These are phyloP conservation scores for Bufo gargarizans DNA, from an alignment of 2,113 vertebrate genomes.

Conservation along the genomic window DNA sequence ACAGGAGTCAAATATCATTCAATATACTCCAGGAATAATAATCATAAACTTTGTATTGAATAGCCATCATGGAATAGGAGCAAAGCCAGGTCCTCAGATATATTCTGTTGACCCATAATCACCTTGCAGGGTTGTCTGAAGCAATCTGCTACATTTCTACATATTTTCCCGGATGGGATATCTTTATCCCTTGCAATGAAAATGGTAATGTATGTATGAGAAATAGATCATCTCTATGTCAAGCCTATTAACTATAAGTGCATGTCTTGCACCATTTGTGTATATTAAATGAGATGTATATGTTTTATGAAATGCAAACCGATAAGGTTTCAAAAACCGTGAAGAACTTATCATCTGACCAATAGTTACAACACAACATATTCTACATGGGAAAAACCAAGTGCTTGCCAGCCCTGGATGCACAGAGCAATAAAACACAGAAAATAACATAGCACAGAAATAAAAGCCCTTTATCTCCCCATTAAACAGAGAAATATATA, in stretches of 20 bases:
- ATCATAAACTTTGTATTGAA: conserved; percentile 53
- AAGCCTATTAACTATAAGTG: conserved; percentile 20
- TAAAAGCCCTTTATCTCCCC: too few relatives aligned
- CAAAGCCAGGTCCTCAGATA: conserved; percentile 8
- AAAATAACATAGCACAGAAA: too few relatives aligned
- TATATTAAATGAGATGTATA: background rate
- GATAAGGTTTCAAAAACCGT: background rate
- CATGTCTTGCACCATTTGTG: background rate
- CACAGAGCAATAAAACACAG: too few relatives aligned
- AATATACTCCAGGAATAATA: conserved; percentile 44
- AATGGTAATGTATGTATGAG: conserved; percentile 23
- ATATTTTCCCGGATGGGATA: background rate
- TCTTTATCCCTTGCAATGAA: conserved; percentile 32
- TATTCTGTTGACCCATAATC: conserved; percentile 29
- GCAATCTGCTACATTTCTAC: background rate
- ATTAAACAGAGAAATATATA: too few relatives aligned
- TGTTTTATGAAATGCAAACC: background rate
- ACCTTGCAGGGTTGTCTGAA: conserved; percentile 22
- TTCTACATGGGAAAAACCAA: background rate
- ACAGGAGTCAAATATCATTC: conserved; percentile 33
- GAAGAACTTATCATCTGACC: background rate
- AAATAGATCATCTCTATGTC: conserved; percentile 2
- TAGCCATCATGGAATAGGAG: conserved; percentile 14
- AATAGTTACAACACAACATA: background rate
- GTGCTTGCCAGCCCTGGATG: background rate